Evolutionary conservation across 1,140 invertebrate species (phyloP).

Genomic region (Drosophila trapezifrons): DNA sequence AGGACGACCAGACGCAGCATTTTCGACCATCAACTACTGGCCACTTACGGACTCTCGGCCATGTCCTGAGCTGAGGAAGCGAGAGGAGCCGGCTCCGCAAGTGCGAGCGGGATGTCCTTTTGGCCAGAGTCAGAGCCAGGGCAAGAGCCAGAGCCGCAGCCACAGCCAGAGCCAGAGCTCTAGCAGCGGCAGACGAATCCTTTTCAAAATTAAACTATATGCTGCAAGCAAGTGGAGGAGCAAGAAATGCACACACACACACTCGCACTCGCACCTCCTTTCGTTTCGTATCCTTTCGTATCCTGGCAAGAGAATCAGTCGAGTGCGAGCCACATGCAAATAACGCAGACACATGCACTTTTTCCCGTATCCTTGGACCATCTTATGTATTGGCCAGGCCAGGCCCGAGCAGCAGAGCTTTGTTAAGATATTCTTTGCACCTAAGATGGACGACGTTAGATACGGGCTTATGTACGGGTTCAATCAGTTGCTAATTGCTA

Average conservation of each 20-base stretch:
- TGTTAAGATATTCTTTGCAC: conserved; percentile 80
- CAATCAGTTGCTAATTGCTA: conserved; percentile 80
- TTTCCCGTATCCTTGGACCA: conserved; percentile 72
- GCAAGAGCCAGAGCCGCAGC: conserved; percentile 12
- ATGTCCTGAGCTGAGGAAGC: conserved; percentile 45
- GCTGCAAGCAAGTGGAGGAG: conserved; percentile 68
- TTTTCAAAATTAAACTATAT: conserved; percentile 82
- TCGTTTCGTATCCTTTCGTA: conserved; percentile 42
- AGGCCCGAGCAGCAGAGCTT: conserved; percentile 48
- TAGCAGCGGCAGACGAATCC: conserved; percentile 77
- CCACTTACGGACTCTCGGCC: conserved; percentile 72
- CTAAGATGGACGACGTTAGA: conserved; percentile 72
- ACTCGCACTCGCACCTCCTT: conserved; percentile 14
- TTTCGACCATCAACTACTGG: conserved; percentile 81
- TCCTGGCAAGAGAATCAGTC: conserved; percentile 64
- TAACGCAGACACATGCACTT: conserved; percentile 81
- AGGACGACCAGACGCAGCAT: conserved; percentile 72
- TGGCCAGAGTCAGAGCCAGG: conserved; percentile 11
- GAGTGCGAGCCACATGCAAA: conserved; percentile 78
- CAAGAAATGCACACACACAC: conserved; percentile 58
- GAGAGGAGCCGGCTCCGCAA: conserved; percentile 7
- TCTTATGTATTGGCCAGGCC: conserved; percentile 68
- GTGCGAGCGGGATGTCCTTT: conserved; percentile 44
- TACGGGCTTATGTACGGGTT: conserved; percentile 72
- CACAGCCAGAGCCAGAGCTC: conserved; percentile 65